Evolutionary conservation across 2,113 vertebrate species (phyloP), one percentile per base, ranked within the genome.

Genomic region (Procavia capensis): DNA sequence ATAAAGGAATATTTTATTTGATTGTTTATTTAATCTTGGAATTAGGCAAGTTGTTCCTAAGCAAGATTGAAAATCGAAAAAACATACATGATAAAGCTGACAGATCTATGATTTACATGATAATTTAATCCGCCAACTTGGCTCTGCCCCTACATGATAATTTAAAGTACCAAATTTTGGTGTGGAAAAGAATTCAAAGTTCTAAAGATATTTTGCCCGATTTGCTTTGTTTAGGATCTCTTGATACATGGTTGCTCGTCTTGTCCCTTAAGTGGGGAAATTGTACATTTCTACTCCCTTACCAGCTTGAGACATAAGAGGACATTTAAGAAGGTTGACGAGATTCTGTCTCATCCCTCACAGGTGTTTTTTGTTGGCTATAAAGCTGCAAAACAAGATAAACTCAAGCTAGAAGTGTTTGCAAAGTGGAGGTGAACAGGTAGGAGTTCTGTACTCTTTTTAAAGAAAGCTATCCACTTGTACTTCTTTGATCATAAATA

Each of bases 41-140:
- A 90, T 90, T 81, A 85, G 25, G 64, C 93, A 93, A 86, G 3
- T 31, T 50, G 47, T 75, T 94, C 85, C 64, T 14, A 96, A 85
- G 43, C 41, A 85, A 82, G 61, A 86, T 59, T 82, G 57, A 87
- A 85, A 81, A 81, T 34, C 66, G 22, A 92, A 75, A 94, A 85
- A 25, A 10, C 45, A 59, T 66, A n/a, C 85, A 89, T 80, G 34
- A 47, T 59, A 88, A 85, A 47, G 80, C 34, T 74, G 50, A 94
- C 6, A 74, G 84, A 39, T 36, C 75, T 90, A 88, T 27, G 45
- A 47, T 59, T 59, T 66, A 34, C 25, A 25, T 64, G 74, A 80
- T 54, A 85, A 85, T 75, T 47, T 74, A 41, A 50, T n/a, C n/a
- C n/a, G n/a, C n/a, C n/a, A n/a, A n/a, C n/a, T n/a, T n/a, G n/a